Base-by-base conservation (phyloP, 1,140 invertebrate species). In the Drosophila baimaii region DNA sequence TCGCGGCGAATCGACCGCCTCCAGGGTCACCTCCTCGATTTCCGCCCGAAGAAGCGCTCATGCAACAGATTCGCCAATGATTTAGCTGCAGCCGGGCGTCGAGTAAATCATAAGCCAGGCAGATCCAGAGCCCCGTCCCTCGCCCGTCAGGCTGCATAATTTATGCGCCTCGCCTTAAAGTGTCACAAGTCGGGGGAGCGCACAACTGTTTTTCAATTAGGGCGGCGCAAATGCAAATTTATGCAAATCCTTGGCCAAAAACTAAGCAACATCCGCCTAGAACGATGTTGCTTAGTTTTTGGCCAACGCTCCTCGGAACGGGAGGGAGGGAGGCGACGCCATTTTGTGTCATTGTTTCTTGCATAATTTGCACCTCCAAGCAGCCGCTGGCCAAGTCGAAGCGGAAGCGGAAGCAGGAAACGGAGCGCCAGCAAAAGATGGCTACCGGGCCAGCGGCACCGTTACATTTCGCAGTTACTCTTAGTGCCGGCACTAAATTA, bases 241-340 rank as follows among this genome's bases (percentile, higher is more conserved):
- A 86, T 86, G 83, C 79, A 86, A 86, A 86, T 86, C 83, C 64
- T 63, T 86, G 71, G 79, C 83, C 83, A 66, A 88, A 85, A 86
- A 79, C 79, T 88, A 76, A 85, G 70, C 65, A 85, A 79, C 75
- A 84, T 56, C 69, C 54, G 52, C 52, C 52, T 77, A 43, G 46
- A 71, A 37, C 46, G 49, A 58, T 49, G 66, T 54, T 35, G 51
- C 31, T 54, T 35, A 54, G 51, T 54, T 54, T 37, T 54, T 23
- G 19, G 31, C 51, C 51, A 54, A 19, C 51, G 1, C 25, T 17
- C 13, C 7, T 25, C 52, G 39, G 59, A 61, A 58, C 69, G 62
- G 70, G 56, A 2, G 10, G 12, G 13, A 17, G n/a, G 27, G 5
- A 23, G 39, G 59, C 76, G 62, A 43, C 68, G 73, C 54, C 81